Evolutionary conservation across 1,140 invertebrate species (phyloP).

Genomic region (Pseudomyrmex cubaensis): DNA sequence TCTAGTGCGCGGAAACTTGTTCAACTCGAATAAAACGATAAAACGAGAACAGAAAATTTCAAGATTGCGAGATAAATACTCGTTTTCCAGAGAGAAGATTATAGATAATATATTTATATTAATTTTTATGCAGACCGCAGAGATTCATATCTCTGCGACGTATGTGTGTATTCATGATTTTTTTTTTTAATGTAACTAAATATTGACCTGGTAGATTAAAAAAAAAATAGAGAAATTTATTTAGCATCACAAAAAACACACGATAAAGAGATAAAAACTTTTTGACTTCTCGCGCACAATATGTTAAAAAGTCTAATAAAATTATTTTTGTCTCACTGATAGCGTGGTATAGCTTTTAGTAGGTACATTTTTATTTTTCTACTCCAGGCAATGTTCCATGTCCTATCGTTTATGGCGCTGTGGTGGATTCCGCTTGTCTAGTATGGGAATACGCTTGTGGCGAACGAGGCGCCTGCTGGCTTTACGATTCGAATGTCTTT

Average conservation of each 20-base stretch:
- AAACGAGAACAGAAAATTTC: background rate
- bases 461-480: conserved; percentile 91
- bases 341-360: background rate
- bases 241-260: no score
- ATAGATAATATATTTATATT: no score
- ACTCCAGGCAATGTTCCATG: conserved; percentile 93
- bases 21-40: background rate
- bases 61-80: no score
- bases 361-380: conserved; percentile 5
- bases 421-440: conserved; percentile 96
- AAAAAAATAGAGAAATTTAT: background rate
- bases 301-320: background rate
- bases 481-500: conserved; percentile 94
- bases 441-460: conserved; percentile 94
- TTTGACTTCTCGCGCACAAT: background rate
- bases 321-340: background rate
- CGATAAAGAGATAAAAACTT: background rate
- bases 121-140: no score
- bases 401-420: conserved; percentile 95
- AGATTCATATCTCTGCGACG: no score
- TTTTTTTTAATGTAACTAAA: no score
- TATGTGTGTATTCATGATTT: no score
- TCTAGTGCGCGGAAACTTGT: background rate
- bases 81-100: no score
- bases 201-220: background rate